Percentiles rank a stretch among this genome's conserved stretches.
phyloP scores from a whole-genome alignment of 2,797 vertebrate species.

The Bufotes viridis region DNA sequence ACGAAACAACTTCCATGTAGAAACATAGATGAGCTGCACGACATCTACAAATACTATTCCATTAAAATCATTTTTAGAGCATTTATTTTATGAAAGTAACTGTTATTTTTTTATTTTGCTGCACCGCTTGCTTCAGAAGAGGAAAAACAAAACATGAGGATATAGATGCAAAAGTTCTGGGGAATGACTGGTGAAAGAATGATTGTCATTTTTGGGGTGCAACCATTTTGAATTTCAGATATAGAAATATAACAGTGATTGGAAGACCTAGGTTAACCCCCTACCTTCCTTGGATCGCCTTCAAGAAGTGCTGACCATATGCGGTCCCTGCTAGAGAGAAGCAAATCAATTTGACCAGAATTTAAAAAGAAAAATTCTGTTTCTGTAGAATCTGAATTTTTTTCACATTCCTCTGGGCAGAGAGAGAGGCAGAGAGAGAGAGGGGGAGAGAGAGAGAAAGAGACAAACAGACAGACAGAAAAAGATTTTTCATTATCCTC shows the following conservation, averaged over 20 bases:
- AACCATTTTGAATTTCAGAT: not conserved
- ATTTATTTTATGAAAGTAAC: not conserved
- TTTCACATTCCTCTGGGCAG: too few relatives aligned
- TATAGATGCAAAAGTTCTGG: not conserved
- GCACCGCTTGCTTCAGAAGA: not conserved
- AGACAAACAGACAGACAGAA: too few relatives aligned
- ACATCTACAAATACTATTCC: slow-evolving; percentile 17
- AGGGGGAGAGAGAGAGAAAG: too few relatives aligned
- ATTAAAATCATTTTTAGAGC: slow-evolving; percentile 24
- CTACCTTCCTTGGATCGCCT: too few relatives aligned
- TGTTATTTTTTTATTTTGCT: not conserved
- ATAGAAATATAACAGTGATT: not conserved
- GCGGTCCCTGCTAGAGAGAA: too few relatives aligned
- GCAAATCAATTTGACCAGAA: too few relatives aligned
- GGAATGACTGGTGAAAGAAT: too few relatives aligned
- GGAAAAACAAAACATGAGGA: not conserved
- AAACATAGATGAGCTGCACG: not conserved
- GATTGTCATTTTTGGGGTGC: not conserved
- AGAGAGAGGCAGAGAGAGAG: too few relatives aligned
- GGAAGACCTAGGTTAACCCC: not conserved
- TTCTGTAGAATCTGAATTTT: too few relatives aligned
- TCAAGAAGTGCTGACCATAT: too few relatives aligned
- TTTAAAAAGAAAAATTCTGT: too few relatives aligned
- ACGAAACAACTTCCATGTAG: slow-evolving; percentile 28
- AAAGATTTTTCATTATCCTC: too few relatives aligned